These are phyloP conservation scores for Muntiacus reevesi DNA, from an alignment of 2,113 vertebrate species.

Conservation along the genomic window DNA sequence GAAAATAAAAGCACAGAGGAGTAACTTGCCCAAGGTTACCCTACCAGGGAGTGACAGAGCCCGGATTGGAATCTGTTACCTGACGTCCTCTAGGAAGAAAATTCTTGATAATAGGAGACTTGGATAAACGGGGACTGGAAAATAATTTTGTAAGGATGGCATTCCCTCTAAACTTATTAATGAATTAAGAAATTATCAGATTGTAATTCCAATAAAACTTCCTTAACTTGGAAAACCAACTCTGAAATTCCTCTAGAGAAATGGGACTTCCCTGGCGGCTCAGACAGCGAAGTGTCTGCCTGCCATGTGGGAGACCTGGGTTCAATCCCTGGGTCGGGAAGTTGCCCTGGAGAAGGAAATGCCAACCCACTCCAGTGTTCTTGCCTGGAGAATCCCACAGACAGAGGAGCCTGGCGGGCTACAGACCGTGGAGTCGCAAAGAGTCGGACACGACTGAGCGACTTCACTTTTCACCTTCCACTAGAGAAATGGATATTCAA, in stretches of 20 bases:
- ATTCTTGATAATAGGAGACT: neutral
- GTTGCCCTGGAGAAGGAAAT: neutral
- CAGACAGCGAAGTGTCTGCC: neutral
- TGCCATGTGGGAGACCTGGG: neutral
- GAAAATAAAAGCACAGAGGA: neutral
- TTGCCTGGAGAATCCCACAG: neutral
- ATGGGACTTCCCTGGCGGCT: neutral
- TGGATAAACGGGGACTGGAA: neutral
- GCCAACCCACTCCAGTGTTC: neutral
- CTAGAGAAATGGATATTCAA: neutral
- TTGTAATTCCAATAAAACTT: neutral
- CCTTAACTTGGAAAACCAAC: neutral
- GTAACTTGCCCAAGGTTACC: neutral
- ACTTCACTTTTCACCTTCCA: neutral
- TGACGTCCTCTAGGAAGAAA: neutral
- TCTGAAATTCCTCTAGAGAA: neutral
- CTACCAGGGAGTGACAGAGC: neutral
- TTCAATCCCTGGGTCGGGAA: neutral
- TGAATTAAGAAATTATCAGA: neutral
- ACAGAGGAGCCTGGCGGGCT: neutral
- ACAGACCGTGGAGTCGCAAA: neutral
- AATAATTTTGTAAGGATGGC: neutral
- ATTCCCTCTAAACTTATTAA: neutral
- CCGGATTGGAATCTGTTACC: neutral
- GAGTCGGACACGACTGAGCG: rapidly evolving